Base-by-base conservation (phyloP, 2,113 vertebrate genomes). In the Scalopus aquaticus region DNA sequence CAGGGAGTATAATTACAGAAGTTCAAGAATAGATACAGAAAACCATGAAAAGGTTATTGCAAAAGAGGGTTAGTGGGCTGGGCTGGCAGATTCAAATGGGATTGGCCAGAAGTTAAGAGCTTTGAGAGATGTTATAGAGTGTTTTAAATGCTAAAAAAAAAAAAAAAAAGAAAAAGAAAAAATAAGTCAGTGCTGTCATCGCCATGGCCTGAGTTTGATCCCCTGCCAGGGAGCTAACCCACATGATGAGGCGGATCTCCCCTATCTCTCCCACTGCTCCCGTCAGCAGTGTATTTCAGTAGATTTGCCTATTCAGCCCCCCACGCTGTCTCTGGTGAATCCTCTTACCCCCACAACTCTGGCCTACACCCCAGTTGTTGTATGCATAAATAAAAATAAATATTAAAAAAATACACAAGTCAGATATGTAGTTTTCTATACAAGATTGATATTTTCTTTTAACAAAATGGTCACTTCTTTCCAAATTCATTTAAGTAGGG, bases 401-500 rank as follows among this genome's bases (percentile, higher is more conserved):
- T n/a, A n/a, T n/a, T 9, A 37, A 65, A 37, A 3, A 8, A 81
- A 12, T 62, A n/a, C 7, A 54, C 2, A 73, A 37, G 5, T 2
- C 11, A 73, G 2, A 42, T 83, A n/a, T 37, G 16, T 5, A 70
- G n/a, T 80, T 94, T 90, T 76, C 24, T 76, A 62, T 35, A 73
- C 62, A 92, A 90, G 7, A 1, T 74, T 94, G 16, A 67, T 84
- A 81, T 93, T 82, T 22, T 83, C 44, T 28, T 82, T n/a, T n/a
- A 42, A 65, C 46, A 89, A 16, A 49, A 76, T 93, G 35, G 15
- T 87, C 78, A 7, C 54, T 56, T 62, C 5, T 84, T 90, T 92
- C 35, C 42, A 96, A 88, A 96, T 85, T 77, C 62, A 85, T 88
- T 93, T 83, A 78, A 82, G 51, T 51, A 60, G 8, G 26, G 3